Conservation (phyloP, 2,797 vertebrate genomes). For the Melanogrammus aeglefinus region DNA sequence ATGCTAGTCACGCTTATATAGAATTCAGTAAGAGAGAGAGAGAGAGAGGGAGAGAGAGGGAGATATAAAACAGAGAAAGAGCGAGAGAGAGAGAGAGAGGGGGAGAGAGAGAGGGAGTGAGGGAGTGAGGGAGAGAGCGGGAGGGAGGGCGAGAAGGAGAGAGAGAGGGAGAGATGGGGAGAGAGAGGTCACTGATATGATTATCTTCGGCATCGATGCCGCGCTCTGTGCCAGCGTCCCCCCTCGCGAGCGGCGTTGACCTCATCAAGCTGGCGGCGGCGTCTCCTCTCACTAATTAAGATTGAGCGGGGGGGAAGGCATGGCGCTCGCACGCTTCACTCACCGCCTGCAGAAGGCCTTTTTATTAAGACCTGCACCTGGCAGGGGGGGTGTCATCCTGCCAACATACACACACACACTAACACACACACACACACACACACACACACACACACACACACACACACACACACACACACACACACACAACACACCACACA, state of each 20-base stretch:
- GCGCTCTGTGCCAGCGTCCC: constrained; percentile 51
- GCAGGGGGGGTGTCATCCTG: constrained; percentile 23
- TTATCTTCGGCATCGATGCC: constrained; percentile 70
- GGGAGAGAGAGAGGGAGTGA: no score
- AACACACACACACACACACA: constrained; percentile 5
- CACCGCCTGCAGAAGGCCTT: constrained; percentile 38
- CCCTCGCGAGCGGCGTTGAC: constrained; percentile 73
- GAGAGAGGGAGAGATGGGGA: constrained; percentile 39
- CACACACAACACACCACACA: background rate
- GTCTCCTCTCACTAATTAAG: constrained; percentile 74
- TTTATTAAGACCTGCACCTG: constrained; percentile 39
- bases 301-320: constrained; percentile 63
- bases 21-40: no score
- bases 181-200: constrained; percentile 64
- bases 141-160: constrained; percentile 19
- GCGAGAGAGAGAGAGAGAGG: background rate
- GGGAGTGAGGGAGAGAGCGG: no score
- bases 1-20: background rate
- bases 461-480: background rate
- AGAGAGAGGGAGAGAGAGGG: background rate
- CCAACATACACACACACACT: no score
- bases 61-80: no score
- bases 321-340: constrained; percentile 54
- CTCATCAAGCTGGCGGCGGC: constrained; percentile 72
- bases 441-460: no score